phyloP scores from a whole-genome alignment of 2,113 vertebrate genomes.

The Hydropotes inermis region DNA sequence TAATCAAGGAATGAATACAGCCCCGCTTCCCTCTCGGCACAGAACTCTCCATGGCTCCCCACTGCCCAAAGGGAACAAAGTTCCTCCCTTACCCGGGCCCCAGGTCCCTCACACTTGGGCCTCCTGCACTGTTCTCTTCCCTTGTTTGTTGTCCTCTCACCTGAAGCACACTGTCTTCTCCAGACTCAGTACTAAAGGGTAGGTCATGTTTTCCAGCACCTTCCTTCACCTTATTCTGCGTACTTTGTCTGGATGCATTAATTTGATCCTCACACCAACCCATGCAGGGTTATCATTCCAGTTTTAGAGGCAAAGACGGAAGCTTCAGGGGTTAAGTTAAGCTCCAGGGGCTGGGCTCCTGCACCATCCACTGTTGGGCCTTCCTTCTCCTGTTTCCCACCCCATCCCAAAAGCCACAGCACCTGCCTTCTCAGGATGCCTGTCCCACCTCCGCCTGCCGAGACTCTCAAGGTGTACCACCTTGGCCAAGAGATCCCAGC shows the following conservation, averaged over 20 bases:
- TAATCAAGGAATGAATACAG: neutral
- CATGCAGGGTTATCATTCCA: neutral
- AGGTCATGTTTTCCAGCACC: neutral
- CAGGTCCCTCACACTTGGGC: neutral
- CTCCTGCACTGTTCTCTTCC: accelerated
- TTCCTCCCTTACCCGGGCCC: no score
- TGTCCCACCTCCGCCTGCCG: neutral
- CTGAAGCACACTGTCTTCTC: neutral
- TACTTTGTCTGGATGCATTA: neutral
- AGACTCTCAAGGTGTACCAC: neutral
- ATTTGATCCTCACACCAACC: neutral
- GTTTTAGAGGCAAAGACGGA: neutral
- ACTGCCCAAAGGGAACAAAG: neutral
- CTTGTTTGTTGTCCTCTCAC: accelerated
- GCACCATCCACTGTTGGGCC: neutral
- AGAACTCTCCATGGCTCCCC: neutral
- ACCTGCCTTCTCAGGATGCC: neutral
- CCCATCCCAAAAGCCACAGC: neutral
- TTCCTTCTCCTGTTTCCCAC: neutral
- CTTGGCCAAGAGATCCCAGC: neutral
- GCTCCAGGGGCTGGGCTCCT: neutral
- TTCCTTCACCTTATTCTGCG: neutral
- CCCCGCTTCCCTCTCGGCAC: neutral
- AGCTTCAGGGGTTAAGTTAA: neutral
- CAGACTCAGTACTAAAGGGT: neutral